phyloP scores from a whole-genome alignment of 2,888 invertebrate genomes.

The Periphyllus acericola region DNA sequence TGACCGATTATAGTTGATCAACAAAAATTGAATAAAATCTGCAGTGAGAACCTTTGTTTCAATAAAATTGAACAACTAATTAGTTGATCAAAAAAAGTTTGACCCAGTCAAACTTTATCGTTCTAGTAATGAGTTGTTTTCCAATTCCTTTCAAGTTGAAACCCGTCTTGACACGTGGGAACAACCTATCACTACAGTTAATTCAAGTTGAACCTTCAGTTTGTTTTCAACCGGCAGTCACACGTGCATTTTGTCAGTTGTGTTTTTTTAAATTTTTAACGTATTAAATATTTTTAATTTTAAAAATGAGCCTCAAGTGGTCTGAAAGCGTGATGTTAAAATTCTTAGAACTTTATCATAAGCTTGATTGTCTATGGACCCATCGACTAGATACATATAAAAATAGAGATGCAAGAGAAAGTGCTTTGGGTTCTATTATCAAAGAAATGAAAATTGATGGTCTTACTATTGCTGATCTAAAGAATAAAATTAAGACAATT shows the following conservation, averaged over 20 bases:
- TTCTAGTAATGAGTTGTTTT: too few relatives aligned
- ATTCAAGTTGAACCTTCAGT: constrained; percentile 22
- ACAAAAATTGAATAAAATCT: too few relatives aligned
- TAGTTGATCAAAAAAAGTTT: too few relatives aligned
- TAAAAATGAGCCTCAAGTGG: constrained; percentile 18
- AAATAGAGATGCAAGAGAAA: constrained; percentile 27
- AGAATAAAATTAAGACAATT: constrained; percentile 35
- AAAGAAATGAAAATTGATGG: constrained; percentile 27
- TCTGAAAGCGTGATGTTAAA: constrained; percentile 28
- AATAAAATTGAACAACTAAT: too few relatives aligned
- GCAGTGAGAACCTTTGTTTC: too few relatives aligned
- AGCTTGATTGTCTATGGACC: constrained; percentile 25
- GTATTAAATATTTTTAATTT: constrained; percentile 6
- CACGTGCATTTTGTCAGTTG: constrained; percentile 3
- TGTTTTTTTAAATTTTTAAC: constrained; percentile 13
- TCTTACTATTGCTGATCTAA: constrained; percentile 29
- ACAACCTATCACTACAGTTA: constrained; percentile 24
- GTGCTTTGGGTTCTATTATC: constrained; percentile 30
- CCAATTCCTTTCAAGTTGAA: too few relatives aligned
- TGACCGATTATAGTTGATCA: too few relatives aligned
- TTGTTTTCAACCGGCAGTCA: constrained; percentile 12
- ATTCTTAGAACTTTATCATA: constrained; percentile 19
- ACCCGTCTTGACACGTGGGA: too few relatives aligned
- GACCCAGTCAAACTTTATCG: too few relatives aligned
- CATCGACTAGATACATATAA: constrained; percentile 17